Percentiles rank a stretch among this genome's conserved stretches.
Conservation (phyloP, 2,113 vertebrate genomes). For the Coptodon rendalli region DNA sequence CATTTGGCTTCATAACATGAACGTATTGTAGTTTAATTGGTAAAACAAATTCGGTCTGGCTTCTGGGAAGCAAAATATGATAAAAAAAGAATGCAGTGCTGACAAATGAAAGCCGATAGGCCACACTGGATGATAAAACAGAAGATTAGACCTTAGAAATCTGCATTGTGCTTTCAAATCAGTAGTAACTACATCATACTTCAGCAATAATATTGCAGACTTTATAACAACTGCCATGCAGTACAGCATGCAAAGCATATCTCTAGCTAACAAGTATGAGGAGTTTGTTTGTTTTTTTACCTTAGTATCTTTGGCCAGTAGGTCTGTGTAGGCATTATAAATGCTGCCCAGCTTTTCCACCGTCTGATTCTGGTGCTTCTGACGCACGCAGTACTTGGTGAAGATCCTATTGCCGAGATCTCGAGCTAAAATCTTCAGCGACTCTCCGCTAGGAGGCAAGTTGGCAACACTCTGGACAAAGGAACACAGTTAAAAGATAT, state of each 20-base stretch:
- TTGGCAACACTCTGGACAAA: constrained; percentile 70
- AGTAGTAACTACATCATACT: neutral
- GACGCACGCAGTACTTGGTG: constrained; percentile 68
- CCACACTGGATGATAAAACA: neutral
- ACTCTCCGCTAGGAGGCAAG: constrained; percentile 80
- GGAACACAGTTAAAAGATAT: neutral
- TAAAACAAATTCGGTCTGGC: neutral
- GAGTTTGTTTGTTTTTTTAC: constrained; percentile 53
- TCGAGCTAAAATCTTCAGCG: constrained; percentile 71
- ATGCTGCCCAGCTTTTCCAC: constrained; percentile 69
- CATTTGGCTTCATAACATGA: neutral
- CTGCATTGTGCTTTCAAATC: neutral
- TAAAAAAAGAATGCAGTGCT: fast-evolving
- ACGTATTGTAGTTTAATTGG: neutral
- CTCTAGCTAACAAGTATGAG: neutral
- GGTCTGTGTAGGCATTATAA: constrained; percentile 73
- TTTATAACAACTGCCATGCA: neutral
- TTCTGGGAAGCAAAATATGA: neutral
- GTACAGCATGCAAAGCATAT: neutral
- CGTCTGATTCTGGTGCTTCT: constrained; percentile 63
- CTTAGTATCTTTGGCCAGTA: constrained; percentile 81
- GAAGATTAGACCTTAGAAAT: neutral
- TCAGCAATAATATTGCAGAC: neutral
- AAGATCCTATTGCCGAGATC: constrained; percentile 76
- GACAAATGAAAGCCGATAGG: neutral